phyloP scores from a whole-genome alignment of 2,888 invertebrate species.

The Penaeus monodon region DNA sequence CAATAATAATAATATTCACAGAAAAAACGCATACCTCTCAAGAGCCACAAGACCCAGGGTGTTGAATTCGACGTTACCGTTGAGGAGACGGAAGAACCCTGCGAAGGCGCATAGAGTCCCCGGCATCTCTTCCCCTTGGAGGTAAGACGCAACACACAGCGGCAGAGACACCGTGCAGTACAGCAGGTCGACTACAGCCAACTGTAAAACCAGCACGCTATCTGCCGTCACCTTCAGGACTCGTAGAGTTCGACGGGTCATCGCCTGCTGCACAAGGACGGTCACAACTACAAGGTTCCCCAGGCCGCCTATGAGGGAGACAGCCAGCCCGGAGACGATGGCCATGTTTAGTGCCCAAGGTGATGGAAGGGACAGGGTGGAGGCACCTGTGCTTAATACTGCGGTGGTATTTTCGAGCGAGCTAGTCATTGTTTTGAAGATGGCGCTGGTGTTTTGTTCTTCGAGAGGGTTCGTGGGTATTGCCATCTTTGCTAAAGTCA shows the following conservation, averaged over 20 bases:
- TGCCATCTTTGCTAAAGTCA: no score
- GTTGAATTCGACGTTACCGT: constrained; percentile 7
- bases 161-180: constrained; percentile 13
- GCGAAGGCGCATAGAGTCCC: background rate
- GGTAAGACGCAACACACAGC: background rate
- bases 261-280: background rate
- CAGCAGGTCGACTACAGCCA: constrained; percentile 13
- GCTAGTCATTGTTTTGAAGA: background rate
- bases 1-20: no score
- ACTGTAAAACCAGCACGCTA: background rate
- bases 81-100: background rate
- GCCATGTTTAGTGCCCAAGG: background rate
- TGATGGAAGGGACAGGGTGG: background rate
- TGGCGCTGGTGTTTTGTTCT: background rate
- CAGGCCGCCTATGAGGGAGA: background rate
- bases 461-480: no score
- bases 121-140: background rate
- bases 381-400: no score
- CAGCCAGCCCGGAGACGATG: background rate
- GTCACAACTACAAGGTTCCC: background rate
- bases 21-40: background rate
- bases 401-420: no score
- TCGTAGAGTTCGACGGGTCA: background rate
- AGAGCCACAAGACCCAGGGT: background rate
- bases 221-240: background rate